Percentiles rank a stretch among this genome's conserved stretches.
Conservation (phyloP, 2,113 vertebrate species). For the Laterallus jamaicensis region DNA sequence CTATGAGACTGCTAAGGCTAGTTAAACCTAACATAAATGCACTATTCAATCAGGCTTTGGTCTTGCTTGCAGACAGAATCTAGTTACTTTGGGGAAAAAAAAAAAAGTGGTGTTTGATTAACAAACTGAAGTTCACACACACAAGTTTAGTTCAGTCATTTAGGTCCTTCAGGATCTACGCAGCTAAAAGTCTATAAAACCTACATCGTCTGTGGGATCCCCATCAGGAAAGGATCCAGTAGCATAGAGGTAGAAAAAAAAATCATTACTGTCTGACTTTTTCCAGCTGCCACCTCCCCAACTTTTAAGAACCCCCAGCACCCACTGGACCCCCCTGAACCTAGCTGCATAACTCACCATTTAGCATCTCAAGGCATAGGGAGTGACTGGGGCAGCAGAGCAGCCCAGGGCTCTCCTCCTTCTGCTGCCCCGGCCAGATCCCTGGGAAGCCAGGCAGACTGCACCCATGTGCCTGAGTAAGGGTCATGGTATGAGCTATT, state of each 20-base stretch:
- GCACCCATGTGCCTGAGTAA: not conserved
- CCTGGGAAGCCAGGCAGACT: not conserved
- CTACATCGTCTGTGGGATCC: not conserved
- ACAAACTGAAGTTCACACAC: not conserved
- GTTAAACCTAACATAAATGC: not conserved
- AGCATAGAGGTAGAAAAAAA: not conserved
- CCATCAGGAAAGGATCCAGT: not conserved
- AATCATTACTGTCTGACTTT: not conserved
- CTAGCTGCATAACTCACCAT: not conserved
- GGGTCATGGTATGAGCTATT: not conserved
- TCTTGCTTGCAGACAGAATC: not conserved
- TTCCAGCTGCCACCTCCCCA: not conserved
- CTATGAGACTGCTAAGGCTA: not conserved
- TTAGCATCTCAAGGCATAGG: not conserved
- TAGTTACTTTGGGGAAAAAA: not conserved
- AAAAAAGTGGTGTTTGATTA: not conserved
- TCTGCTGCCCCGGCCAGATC: not conserved
- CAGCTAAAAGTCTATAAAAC: not conserved
- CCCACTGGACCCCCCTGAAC: fast-evolving
- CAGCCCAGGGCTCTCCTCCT: not conserved
- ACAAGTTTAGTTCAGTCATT: not conserved
- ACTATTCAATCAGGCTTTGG: not conserved
- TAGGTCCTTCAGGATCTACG: not conserved
- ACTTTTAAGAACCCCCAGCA: not conserved
- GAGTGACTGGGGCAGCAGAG: not conserved